Evolutionary conservation across 2,113 vertebrate genomes (phyloP).

Genomic region (Indicator maculatus): DNA sequence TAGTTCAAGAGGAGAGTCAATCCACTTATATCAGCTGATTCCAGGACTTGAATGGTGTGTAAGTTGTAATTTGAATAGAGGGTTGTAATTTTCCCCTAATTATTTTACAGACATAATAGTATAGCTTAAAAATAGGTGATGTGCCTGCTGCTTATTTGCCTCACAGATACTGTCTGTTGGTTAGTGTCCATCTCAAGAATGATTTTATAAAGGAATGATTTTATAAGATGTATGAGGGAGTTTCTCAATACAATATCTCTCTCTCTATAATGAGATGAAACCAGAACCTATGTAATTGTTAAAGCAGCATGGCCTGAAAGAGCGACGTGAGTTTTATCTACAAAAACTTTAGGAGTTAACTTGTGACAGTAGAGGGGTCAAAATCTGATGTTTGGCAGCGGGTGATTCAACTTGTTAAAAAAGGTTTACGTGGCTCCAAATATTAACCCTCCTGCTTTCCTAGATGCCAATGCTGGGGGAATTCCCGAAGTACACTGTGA

Average conservation of each 20-base stretch:
- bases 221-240: not conserved
- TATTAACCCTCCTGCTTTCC: not conserved
- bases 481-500: not conserved
- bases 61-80: not conserved
- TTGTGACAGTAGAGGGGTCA: not conserved
- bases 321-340: not conserved
- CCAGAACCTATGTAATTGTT: not conserved
- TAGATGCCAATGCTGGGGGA: not conserved
- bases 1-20: not conserved
- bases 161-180: not conserved
- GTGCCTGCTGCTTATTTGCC: not conserved
- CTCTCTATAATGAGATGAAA: not conserved
- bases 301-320: not conserved
- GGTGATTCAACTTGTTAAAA: not conserved
- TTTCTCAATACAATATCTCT: not conserved
- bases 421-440: not conserved
- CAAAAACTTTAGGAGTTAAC: not conserved
- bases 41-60: not conserved
- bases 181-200: not conserved
- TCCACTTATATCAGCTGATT: not conserved
- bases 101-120: accelerated
- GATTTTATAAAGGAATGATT: not conserved
- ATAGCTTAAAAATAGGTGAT: not conserved
- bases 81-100: not conserved
- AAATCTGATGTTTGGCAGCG: not conserved